Conservation (phyloP, 1,140 invertebrate genomes). For the Kradibia gibbosae region DNA sequence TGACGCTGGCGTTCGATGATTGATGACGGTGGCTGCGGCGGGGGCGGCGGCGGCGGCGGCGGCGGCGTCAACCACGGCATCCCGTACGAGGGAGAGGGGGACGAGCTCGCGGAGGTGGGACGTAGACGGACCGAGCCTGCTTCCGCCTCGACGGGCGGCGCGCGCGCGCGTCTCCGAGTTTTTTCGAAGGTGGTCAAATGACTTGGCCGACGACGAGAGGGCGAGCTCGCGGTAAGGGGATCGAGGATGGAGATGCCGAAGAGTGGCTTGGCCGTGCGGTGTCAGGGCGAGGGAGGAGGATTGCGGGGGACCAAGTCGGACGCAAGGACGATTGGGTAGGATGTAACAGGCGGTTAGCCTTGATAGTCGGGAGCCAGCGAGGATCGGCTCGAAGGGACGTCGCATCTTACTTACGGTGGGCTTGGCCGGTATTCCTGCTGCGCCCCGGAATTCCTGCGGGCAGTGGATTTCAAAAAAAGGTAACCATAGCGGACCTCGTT, state of each 20-base stretch:
- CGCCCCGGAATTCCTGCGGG: too few species aligned
- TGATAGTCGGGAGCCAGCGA: too few species aligned
- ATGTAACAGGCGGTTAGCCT: too few species aligned
- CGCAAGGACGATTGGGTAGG: too few species aligned
- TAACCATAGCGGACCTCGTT: too few species aligned
- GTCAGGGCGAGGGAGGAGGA: neutral
- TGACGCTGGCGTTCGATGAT: conserved; percentile 69
- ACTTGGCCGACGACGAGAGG: conserved; percentile 54
- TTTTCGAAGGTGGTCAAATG: neutral
- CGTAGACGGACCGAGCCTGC: conserved; percentile 40
- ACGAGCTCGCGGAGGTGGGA: conserved; percentile 6
- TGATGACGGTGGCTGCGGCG: conserved; percentile 66
- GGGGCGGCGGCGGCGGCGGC: conserved; percentile 33
- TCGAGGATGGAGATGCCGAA: neutral
- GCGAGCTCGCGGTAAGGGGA: conserved; percentile 51
- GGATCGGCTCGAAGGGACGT: too few species aligned
- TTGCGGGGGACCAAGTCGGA: neutral
- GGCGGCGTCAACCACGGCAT: conserved; percentile 22
- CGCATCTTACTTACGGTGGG: too few species aligned
- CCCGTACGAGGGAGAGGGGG: neutral
- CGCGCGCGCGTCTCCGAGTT: conserved; percentile 1
- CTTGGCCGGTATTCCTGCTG: too few species aligned
- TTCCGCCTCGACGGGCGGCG: conserved; percentile 38
- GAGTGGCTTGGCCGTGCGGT: neutral
- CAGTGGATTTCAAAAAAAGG: too few species aligned